Conservation (phyloP, 1,140 invertebrate species). For the Subanguina moxae region DNA sequence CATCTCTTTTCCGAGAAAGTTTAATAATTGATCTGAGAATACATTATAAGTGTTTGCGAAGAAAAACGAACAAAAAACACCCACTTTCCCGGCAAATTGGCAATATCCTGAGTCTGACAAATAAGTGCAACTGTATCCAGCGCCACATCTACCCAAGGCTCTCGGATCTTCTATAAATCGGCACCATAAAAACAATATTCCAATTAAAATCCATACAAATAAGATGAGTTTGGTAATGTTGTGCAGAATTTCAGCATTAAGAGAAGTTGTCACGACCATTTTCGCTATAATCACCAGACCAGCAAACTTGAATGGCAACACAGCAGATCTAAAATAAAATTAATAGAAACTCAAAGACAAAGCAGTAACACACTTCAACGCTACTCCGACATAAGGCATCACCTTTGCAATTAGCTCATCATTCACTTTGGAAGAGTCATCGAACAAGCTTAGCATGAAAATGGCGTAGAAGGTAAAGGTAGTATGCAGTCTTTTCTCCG, state of each 20-base stretch:
- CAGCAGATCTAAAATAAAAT: constrained; percentile 20
- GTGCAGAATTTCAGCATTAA: constrained; percentile 17
- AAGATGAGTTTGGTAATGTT: constrained; percentile 31
- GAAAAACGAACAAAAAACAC: too few species aligned
- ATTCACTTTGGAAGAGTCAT: constrained; percentile 9
- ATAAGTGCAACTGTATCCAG: background rate
- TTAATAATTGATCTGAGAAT: constrained; percentile 21
- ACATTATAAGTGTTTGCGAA: too few species aligned
- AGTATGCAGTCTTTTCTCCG: constrained; percentile 20
- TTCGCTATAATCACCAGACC: constrained; percentile 35
- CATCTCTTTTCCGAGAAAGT: constrained; percentile 20
- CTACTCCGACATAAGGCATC: constrained; percentile 38
- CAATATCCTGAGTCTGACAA: background rate
- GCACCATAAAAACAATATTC: too few species aligned
- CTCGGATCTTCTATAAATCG: constrained; percentile 18
- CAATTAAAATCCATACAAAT: constrained; percentile 1
- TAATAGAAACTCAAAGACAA: background rate
- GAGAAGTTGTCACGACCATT: constrained; percentile 15
- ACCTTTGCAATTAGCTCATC: constrained; percentile 35
- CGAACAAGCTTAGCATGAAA: background rate
- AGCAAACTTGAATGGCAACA: constrained; percentile 36
- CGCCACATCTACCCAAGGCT: constrained; percentile 3
- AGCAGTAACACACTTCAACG: constrained; percentile 32
- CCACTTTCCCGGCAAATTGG: constrained; percentile 4
- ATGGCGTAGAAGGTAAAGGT: constrained; percentile 38